Conservation (phyloP, 2,113 vertebrate species). For the Brachirus orientalis region DNA sequence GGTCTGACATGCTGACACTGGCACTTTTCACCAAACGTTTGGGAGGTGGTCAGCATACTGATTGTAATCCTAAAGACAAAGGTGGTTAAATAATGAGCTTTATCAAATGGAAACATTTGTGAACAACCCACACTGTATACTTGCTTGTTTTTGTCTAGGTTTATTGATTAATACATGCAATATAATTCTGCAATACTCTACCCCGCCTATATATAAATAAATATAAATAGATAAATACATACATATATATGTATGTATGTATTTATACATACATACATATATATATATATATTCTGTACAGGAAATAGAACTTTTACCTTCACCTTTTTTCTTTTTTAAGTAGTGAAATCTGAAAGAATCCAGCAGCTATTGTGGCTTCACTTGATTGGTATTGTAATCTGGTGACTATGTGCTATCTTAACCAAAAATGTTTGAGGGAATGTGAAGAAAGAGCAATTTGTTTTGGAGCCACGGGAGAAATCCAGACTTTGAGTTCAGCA, state of each 20-base stretch:
- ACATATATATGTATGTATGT: background rate
- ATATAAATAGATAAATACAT: conserved; percentile 77
- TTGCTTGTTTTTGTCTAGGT: conserved; percentile 81
- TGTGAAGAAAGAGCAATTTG: conserved; percentile 5
- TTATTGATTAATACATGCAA: conserved; percentile 83
- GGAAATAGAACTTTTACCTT: conserved; percentile 70
- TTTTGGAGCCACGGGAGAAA: conserved; percentile 38
- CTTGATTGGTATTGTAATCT: conserved; percentile 74
- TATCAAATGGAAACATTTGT: conserved; percentile 70
- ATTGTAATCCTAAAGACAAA: conserved; percentile 70
- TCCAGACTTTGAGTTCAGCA: conserved; percentile 42
- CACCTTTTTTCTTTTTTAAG: conserved; percentile 63
- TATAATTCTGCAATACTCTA: conserved; percentile 84
- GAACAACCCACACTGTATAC: conserved; percentile 78
- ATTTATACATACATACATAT: conserved; percentile 69
- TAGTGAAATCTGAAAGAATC: conserved; percentile 78
- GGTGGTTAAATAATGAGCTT: conserved; percentile 72
- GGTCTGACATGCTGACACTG: conserved; percentile 60
- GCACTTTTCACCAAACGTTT: conserved; percentile 58
- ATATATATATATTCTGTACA: conserved; percentile 80
- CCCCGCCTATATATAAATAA: conserved; percentile 80
- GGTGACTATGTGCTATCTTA: conserved; percentile 80
- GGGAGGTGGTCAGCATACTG: conserved; percentile 49
- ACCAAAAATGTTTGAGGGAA: conserved; percentile 77
- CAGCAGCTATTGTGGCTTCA: conserved; percentile 80